These are phyloP conservation scores for Cardiocondyla obscurior DNA, from an alignment of 1,140 invertebrate genomes.

Conservation along the genomic window DNA sequence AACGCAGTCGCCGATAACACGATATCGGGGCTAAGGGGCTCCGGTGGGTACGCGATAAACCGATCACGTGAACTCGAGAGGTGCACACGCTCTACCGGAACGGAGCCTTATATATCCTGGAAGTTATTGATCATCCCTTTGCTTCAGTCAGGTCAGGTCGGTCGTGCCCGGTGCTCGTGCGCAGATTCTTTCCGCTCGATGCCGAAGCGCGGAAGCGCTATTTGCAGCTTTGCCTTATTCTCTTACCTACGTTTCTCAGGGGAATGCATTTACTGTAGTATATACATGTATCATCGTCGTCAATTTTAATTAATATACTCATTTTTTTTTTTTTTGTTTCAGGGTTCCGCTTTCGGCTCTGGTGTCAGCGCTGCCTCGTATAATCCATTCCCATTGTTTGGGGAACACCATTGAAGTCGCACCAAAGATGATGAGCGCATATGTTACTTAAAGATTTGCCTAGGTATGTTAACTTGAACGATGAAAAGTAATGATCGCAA, in stretches of 20 bases:
- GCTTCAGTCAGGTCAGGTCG: conserved; percentile 42
- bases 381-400: neutral
- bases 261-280: neutral
- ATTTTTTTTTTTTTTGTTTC: no score
- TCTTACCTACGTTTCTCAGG: neutral
- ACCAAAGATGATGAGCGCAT: no score
- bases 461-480: neutral
- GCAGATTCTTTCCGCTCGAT: conserved; percentile 58
- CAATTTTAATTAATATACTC: neutral
- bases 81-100: conserved; percentile 58
- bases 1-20: conserved; percentile 63
- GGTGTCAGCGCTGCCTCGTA: neutral
- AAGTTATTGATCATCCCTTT: conserved; percentile 73
- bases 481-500: neutral
- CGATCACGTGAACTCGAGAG: conserved; percentile 68
- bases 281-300: no score
- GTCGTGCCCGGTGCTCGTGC: conserved; percentile 55
- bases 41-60: conserved; percentile 59
- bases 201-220: conserved; percentile 14
- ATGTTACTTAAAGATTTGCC: no score
- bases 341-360: neutral
- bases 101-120: conserved; percentile 73
- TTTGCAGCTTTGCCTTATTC: neutral
- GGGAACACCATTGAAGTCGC: neutral
- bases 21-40: conserved; percentile 49